Evolutionary conservation across 92 coral and sea anemone species (phyloP), one percentile per base, ranked within the genome.

Genomic region (Paramuricea clavata): DNA sequence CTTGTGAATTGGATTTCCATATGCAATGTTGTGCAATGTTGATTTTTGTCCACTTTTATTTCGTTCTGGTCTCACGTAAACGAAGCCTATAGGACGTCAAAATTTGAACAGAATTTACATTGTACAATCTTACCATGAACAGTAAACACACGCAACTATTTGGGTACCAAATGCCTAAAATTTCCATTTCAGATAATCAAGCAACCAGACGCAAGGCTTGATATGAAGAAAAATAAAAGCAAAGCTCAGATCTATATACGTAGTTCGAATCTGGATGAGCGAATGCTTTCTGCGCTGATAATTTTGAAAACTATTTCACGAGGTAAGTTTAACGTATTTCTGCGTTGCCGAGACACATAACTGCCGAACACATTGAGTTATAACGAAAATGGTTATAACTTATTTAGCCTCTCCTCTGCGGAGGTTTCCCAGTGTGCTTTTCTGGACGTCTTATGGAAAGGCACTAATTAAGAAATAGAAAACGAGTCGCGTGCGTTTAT

Each of bases 261-360:
- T 90, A 96, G 99, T 71, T 91, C 94, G 31, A 96, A 93, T 80
- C 85, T 94, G 59, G 87, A 90, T 25, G 95, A 94, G 67, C 87
- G 98, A 61, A 87, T 96, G 57, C 89, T 96, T 26, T 94, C 99
- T 4, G 91, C 95, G 13, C 93, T 96, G 22, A 91, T 94, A 70
- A 92, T 96, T 54, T 92, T 96, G 60, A 96, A 96, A 80, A 96
- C 99, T 21, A 90, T 94, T 9, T 87, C 99, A 3, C 95, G 93
- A 94, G 99, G 99, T 94, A 56, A 86, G 69, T 64, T 11, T 68
- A 19, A 8, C 19, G 16, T 56, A 17, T n/a, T 49, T 54, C 33
- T 34, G 42, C 21, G 25, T n/a, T n/a, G n/a, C n/a, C n/a, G n/a
- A 33, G 16, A 23, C 22, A 21, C 3, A 49, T 42, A 6, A 1